phyloP scores from a whole-genome alignment of 1,140 invertebrate species.

The Luehdorfia chinensis region DNA sequence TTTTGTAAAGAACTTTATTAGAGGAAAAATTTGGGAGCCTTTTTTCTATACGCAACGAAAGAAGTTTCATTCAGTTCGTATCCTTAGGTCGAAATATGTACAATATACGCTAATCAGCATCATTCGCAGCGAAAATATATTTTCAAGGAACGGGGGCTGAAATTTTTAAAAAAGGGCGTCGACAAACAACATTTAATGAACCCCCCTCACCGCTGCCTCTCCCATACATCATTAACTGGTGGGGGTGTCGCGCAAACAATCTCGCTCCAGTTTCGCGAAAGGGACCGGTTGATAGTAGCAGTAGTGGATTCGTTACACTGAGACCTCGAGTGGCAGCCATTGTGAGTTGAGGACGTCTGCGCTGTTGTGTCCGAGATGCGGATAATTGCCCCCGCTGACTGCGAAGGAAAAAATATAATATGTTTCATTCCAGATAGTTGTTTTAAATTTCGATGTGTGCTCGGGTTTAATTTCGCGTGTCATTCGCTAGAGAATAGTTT shows the following conservation, averaged over 20 bases:
- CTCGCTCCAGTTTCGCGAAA: conserved; percentile 66
- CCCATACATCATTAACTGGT: conserved; percentile 70
- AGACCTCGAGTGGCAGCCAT: conserved; percentile 64
- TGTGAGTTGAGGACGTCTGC: conserved; percentile 67
- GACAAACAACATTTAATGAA: conserved; percentile 63
- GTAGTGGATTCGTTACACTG: conserved; percentile 71
- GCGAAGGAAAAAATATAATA: conserved; percentile 41
- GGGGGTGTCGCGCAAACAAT: conserved; percentile 68
- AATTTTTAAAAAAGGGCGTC: conserved; percentile 47
- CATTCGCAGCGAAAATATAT: conserved; percentile 43
- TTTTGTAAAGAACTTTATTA: no score
- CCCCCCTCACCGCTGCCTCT: conserved; percentile 25
- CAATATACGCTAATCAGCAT: conserved; percentile 43
- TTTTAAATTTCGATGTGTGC: conserved; percentile 22
- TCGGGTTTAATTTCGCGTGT: not conserved
- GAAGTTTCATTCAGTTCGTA: no score
- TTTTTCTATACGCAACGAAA: no score
- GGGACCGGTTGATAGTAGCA: conserved; percentile 65
- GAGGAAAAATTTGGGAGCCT: no score
- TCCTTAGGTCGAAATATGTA: not conserved
- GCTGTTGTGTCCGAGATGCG: conserved; percentile 68
- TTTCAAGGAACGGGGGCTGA: conserved; percentile 36
- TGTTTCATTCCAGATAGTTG: conserved; percentile 43
- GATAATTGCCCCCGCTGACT: conserved; percentile 66
- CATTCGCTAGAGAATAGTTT: no score